Evolutionary conservation across 2,888 invertebrate genomes (phyloP).

Genomic region (Tromatobia lineatoria): DNA sequence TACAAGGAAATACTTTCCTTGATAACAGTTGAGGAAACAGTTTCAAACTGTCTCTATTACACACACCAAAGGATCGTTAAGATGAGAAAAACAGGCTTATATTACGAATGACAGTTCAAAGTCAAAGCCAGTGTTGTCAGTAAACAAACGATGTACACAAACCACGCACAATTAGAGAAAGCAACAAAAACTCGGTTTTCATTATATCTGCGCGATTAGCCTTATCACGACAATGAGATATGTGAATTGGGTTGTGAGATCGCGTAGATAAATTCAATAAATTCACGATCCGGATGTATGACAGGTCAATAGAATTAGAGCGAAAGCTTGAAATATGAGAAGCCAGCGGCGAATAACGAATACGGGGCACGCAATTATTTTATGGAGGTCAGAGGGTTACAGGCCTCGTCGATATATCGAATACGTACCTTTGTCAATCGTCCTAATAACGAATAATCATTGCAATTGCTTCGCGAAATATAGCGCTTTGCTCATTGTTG

Average conservation of each 20-base stretch:
- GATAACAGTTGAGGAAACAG: slow-evolving; percentile 1
- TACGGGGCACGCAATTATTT: not conserved
- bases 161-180: not conserved
- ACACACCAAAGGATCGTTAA: not conserved
- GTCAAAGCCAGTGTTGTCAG: slow-evolving; percentile 42
- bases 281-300: slow-evolving; percentile 24
- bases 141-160: slow-evolving; percentile 50
- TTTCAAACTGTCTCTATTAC: not conserved
- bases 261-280: slow-evolving; percentile 10
- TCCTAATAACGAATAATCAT: slow-evolving; percentile 54
- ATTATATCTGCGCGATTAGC: not conserved
- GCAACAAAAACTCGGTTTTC: not conserved
- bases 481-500: slow-evolving; percentile 36
- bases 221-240: not conserved
- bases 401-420: not conserved
- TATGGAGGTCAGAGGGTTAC: not conserved
- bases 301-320: slow-evolving; percentile 35
- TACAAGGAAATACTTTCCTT: not conserved
- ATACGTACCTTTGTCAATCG: slow-evolving; percentile 46
- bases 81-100: not conserved
- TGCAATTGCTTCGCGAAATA: slow-evolving; percentile 22
- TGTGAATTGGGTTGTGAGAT: not conserved
- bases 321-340: slow-evolving; percentile 18
- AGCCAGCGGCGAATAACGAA: slow-evolving; percentile 6
- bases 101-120: slow-evolving; percentile 45